These are phyloP conservation scores for Hippopotamus amphibius DNA, from an alignment of 2,113 vertebrate species.

Conservation along the genomic window DNA sequence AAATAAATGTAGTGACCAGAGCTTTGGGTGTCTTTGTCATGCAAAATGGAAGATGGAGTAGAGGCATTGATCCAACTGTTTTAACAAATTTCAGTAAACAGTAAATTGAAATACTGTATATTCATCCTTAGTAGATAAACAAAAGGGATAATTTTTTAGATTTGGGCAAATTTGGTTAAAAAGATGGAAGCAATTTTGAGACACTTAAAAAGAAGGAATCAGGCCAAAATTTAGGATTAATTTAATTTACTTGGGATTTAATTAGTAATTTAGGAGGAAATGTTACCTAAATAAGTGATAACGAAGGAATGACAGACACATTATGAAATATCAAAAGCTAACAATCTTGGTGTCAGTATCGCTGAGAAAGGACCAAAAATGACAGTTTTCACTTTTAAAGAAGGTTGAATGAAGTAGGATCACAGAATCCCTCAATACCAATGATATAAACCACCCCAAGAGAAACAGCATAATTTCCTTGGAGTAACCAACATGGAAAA, in stretches of 20 bases:
- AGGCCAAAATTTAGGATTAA: neutral
- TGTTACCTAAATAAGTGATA: neutral
- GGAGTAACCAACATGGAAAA: neutral
- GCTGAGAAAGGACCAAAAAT: neutral
- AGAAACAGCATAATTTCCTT: neutral
- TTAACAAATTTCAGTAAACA: neutral
- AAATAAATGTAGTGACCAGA: neutral
- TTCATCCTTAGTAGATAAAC: neutral
- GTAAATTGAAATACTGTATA: neutral
- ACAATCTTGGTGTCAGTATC: neutral
- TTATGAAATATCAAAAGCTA: neutral
- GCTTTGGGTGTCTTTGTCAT: neutral
- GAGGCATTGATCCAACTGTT: neutral
- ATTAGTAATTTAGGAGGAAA: neutral
- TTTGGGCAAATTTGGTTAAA: neutral
- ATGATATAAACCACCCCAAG: neutral
- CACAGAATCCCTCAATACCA: neutral
- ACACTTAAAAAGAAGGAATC: neutral
- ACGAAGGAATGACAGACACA: neutral
- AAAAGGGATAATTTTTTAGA: constrained; percentile 35
- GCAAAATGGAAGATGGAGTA: neutral
- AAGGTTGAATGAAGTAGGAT: neutral
- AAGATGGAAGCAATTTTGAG: constrained; percentile 4
- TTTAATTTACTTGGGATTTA: constrained; percentile 2
- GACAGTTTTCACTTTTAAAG: neutral